Conservation (phyloP, 1,140 invertebrate species). For the Psix sp. region DNA sequence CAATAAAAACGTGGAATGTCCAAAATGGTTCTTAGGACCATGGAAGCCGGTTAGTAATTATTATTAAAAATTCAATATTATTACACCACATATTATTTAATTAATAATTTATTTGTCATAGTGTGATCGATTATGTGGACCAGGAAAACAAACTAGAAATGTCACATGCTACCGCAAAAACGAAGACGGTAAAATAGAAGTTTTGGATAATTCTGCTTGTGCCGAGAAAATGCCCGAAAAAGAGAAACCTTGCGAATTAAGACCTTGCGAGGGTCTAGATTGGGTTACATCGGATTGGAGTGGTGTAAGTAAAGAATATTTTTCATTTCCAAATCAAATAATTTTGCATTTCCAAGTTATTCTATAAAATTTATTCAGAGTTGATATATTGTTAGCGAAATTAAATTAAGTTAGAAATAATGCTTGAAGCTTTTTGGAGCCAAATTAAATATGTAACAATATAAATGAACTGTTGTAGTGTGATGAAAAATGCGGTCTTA, state of each 20-base stretch:
- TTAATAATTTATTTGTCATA: constrained; percentile 72
- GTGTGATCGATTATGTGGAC: constrained; percentile 92
- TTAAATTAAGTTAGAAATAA: too few relatives aligned
- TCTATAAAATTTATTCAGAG: too few relatives aligned
- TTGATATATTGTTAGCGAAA: too few relatives aligned
- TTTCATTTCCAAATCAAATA: constrained; percentile 1
- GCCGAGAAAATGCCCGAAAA: constrained; percentile 81
- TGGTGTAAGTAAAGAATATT: constrained; percentile 82
- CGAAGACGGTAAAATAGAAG: constrained; percentile 82
- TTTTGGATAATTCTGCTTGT: constrained; percentile 85
- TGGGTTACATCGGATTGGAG: constrained; percentile 93
- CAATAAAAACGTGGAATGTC: constrained; percentile 86
- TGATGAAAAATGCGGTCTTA: constrained; percentile 83
- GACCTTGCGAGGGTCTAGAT: constrained; percentile 93
- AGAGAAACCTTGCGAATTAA: constrained; percentile 84
- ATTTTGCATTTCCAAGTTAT: too few relatives aligned
- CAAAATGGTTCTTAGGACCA: constrained; percentile 88
- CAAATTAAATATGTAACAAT: constrained; percentile 30
- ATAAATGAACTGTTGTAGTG: constrained; percentile 78
- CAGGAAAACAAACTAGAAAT: constrained; percentile 85
- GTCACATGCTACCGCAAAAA: constrained; percentile 86
- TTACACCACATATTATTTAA: not conserved
- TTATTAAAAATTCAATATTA: constrained; percentile 1
- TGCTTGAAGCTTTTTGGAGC: too few relatives aligned
- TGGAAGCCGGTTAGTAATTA: constrained; percentile 88